Evolutionary conservation across 1,140 invertebrate species (phyloP).

Genomic region (Drosophila sp.): DNA sequence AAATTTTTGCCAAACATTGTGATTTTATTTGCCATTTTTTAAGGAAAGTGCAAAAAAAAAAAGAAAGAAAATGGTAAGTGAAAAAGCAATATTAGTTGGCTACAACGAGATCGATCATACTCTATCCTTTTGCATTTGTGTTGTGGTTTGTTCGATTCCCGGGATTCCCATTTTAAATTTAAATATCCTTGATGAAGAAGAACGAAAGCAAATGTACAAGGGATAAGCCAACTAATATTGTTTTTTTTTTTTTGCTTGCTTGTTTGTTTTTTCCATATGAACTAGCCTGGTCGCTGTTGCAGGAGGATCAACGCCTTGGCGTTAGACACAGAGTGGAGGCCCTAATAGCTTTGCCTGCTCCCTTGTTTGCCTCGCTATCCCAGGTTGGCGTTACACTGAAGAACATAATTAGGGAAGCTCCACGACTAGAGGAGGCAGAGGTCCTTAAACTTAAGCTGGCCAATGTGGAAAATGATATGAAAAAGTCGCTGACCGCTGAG

Average conservation of each 20-base stretch:
- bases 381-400: conserved; percentile 24
- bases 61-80: conserved; percentile 65
- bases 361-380: conserved; percentile 39
- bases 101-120: conserved; percentile 39
- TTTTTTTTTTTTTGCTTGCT: conserved; percentile 31
- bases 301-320: conserved; percentile 48
- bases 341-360: conserved; percentile 58
- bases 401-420: neutral
- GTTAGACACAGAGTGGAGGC: conserved; percentile 46
- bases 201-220: conserved; percentile 63
- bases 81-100: conserved; percentile 71
- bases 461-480: conserved; percentile 56
- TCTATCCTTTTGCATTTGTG: conserved; percentile 83
- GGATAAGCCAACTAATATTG: conserved; percentile 69
- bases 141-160: conserved; percentile 41
- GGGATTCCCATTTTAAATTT: conserved; percentile 17
- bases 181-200: neutral
- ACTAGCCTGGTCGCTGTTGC: conserved; percentile 68
- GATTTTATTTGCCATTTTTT: conserved; percentile 74
- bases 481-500: conserved; percentile 65
- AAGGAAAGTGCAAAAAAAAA: conserved; percentile 33
- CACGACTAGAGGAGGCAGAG: conserved; percentile 26
- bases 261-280: conserved; percentile 10
- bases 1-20: conserved; percentile 34
- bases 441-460: conserved; percentile 50